phyloP scores from a whole-genome alignment of 2,113 vertebrate genomes.

The Anser cygnoides region DNA sequence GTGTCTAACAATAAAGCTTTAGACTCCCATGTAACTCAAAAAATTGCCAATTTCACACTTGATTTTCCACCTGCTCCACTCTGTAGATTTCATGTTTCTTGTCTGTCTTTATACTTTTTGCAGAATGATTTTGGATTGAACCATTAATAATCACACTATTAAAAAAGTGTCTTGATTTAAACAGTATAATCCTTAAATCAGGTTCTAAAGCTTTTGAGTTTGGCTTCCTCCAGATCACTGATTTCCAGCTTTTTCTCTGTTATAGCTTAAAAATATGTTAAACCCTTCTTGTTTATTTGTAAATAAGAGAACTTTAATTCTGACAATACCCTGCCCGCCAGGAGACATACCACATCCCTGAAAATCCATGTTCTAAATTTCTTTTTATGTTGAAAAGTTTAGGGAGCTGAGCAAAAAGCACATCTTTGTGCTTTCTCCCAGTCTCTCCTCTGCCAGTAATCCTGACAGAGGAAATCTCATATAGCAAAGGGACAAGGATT shows the following conservation, averaged over 20 bases:
- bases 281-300: neutral
- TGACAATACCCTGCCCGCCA: neutral
- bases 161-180: neutral
- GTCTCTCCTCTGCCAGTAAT: neutral
- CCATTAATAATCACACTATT: neutral
- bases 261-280: neutral
- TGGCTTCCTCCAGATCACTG: neutral
- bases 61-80: slow-evolving; percentile 39
- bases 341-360: neutral
- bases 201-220: neutral
- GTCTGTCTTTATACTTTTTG: neutral
- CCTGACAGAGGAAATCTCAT: neutral
- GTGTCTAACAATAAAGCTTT: slow-evolving; percentile 24
- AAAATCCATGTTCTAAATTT: neutral
- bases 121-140: slow-evolving; percentile 2
- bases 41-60: slow-evolving; percentile 48
- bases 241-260: neutral
- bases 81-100: neutral
- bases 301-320: neutral
- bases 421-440: neutral
- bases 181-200: neutral
- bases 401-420: fast-evolving
- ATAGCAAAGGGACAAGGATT: neutral
- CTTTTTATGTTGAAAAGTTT: neutral
- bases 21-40: neutral